Conservation (phyloP, 2,797 vertebrate genomes). For the Acipenser oxyrinchus region DNA sequence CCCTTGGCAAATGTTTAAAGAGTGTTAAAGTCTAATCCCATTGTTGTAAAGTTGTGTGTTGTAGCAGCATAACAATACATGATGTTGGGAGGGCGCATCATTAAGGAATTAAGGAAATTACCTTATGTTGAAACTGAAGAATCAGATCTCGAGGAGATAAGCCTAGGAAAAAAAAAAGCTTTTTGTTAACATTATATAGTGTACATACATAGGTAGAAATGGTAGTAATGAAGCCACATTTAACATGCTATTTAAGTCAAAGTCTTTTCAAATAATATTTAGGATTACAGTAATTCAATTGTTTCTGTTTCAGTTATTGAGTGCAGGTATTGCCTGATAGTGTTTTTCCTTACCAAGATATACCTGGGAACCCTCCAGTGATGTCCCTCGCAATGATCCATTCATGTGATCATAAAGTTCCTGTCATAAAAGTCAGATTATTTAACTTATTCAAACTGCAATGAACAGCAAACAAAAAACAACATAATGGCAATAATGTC, state of each 20-base stretch:
- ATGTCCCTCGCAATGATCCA: slow-evolving; percentile 71
- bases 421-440: slow-evolving; percentile 44
- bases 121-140: slow-evolving; percentile 94
- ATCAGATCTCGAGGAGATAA: slow-evolving; percentile 94
- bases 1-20: too few relatives aligned
- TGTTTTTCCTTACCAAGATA: slow-evolving; percentile 73
- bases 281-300: too few relatives aligned
- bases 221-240: background rate
- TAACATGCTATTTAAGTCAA: background rate
- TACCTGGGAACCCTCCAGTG: slow-evolving; percentile 83
- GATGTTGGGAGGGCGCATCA: too few relatives aligned
- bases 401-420: slow-evolving; percentile 98
- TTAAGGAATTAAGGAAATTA: slow-evolving; percentile 32
- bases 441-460: too few relatives aligned
- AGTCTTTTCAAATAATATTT: too few relatives aligned
- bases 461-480: too few relatives aligned
- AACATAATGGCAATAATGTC: too few relatives aligned
- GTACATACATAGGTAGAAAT: background rate
- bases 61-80: too few relatives aligned
- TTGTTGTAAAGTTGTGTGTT: too few relatives aligned
- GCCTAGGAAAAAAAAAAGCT: slow-evolving; percentile 50
- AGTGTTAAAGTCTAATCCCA: too few relatives aligned
- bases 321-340: background rate
- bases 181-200: too few relatives aligned
- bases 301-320: too few relatives aligned